Evolutionary conservation across 2,888 invertebrate species (phyloP), one percentile per base, ranked within the genome.

Genomic region (Drosophila recens): DNA sequence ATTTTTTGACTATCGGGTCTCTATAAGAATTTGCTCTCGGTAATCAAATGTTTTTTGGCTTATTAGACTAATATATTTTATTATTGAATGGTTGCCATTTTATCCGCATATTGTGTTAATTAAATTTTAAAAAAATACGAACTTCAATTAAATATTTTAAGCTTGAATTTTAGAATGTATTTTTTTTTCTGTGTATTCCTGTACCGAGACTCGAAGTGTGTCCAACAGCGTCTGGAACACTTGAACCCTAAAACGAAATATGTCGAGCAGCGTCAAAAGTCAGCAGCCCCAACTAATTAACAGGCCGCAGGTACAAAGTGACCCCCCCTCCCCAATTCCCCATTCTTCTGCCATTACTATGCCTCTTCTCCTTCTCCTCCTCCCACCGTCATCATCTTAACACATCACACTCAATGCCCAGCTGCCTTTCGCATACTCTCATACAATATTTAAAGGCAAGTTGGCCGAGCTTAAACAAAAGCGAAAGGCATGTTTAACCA

Each of bases 401-500:
- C 38, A 23, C 15, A 45, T 45, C 45, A 23, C 42, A 49, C 64
- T 13, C 59, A 52, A 40, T 40, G 38, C 53, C 40, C 53, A 45
- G 56, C 43, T 57, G 27, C 65, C 43, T 40, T 38, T 58, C 42
- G 56, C 68, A 77, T 56, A 71, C 49, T 83, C 87, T 84, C 87
- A 89, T 84, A 66, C 84, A 84, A 84, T 89, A 84, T 84, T 84
- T 79, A 84, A 84, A 84, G 71, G 66, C 80, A 75, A 83, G 79
- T 71, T 85, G 87, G 83, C 68, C 67, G 53, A 53, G 76, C 87
- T 84, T 87, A 83, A 84, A 84, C 83, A 84, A 89, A 84, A 89
- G 89, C 81, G 89, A 86, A 84, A 87, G 84, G 81, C 84, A 85
- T 85, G 87, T 85, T 85, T 85, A 85, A 85, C 89, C 89, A 85